phyloP scores from a whole-genome alignment of 2,113 vertebrate genomes.

The Chionis minor region DNA sequence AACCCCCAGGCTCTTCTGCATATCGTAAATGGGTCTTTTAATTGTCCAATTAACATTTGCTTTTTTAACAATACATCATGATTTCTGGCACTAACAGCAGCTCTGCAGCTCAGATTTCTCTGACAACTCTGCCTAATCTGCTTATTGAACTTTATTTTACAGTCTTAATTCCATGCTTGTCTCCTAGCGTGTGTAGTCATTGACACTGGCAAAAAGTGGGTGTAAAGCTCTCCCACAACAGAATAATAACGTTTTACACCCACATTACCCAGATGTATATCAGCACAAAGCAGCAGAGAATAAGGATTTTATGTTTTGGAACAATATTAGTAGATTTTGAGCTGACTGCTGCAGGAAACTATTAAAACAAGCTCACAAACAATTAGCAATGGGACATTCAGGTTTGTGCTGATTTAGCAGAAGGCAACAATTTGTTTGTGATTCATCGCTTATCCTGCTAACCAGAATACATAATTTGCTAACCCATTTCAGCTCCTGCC shows the following conservation, averaged over 20 bases:
- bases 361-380: neutral
- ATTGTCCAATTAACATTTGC: slow-evolving; percentile 48
- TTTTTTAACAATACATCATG: slow-evolving; percentile 9
- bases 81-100: slow-evolving; percentile 15
- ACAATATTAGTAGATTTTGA: neutral
- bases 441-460: neutral
- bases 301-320: slow-evolving; percentile 10
- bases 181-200: neutral
- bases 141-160: slow-evolving; percentile 13
- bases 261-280: neutral
- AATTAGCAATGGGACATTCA: neutral
- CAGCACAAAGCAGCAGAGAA: neutral
- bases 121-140: slow-evolving; percentile 16
- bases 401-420: slow-evolving; percentile 29
- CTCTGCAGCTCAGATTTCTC: neutral
- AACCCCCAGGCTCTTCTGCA: neutral
- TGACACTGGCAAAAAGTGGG: neutral
- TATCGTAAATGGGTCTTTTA: neutral
- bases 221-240: neutral
- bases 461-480: neutral
- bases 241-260: neutral
- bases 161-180: neutral
- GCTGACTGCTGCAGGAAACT: neutral
- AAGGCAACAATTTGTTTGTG: neutral
- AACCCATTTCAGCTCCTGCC: neutral